Base-by-base conservation (phyloP, 2,797 vertebrate genomes). In the Furcifer pardalis region DNA sequence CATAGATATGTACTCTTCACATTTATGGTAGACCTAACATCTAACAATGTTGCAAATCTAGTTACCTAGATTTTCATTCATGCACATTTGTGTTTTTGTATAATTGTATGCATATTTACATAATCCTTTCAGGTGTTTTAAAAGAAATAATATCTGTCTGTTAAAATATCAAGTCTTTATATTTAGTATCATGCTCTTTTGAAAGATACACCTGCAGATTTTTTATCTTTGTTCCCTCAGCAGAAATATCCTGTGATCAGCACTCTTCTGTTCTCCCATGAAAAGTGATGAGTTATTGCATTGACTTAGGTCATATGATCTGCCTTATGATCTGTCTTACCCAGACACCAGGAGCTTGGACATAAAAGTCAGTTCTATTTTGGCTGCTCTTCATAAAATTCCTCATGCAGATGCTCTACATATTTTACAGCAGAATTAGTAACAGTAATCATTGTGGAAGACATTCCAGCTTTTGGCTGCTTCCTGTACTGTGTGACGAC, bases 191-290 rank as follows among this genome's bases (percentile, higher is more conserved):
- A 91, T 94, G 95, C 95, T 96, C 95, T 93, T 92, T 94, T 93
- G 94, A 88, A 95, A 95, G 93, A 95, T 93, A 93, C 94, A 96
- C 96, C 95, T 96, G 96, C 96, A 97, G 96, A 96, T 96, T 96
- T 96, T 96, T 96, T 96, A 97, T 97, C 96, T 96, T 91, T 91
- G 91, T 96, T 95, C 94, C 95, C 95, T 96, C 95, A 96, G 96
- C 94, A 95, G 86, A 95, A 95, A 94, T 89, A 66, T 92, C 92
- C 90, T 35, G 6, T 89, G 84, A 94, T 96, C 96, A 96, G 96
- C 96, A 95, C 90, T 96, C 96, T 95, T 94, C 94, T 86, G 19
- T 90, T 96, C 95, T 95, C 96, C 96, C 95, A 95, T 96, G 96
- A 97, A 97, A 97, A 96, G 92, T 92, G 95, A 96, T 96, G 96